These are phyloP conservation scores for Ochotona curzoniae DNA, from an alignment of 2,113 vertebrate genomes.

Conservation along the genomic window DNA sequence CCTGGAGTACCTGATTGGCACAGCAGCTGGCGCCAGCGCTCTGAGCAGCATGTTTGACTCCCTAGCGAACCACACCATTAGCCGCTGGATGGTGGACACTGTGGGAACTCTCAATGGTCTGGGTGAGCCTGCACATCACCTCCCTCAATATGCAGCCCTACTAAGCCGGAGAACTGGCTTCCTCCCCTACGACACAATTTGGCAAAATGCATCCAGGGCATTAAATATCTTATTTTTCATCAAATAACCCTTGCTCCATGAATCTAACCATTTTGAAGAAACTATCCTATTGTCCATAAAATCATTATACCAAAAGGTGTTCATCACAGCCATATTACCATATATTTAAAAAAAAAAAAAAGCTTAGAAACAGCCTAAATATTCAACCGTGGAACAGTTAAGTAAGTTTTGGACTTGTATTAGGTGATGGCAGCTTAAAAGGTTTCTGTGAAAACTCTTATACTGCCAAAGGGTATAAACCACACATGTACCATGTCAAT, in stretches of 20 bases:
- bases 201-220: not conserved
- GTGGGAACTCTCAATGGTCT: slow-evolving; percentile 94
- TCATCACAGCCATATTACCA: slow-evolving; percentile 22
- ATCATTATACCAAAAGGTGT: slow-evolving; percentile 4
- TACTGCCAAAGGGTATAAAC: not conserved
- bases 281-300: slow-evolving; percentile 8
- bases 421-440: not conserved
- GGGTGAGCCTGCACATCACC: slow-evolving; percentile 86
- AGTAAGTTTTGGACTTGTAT: not conserved
- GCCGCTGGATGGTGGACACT: slow-evolving; percentile 94
- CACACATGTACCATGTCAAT: not conserved
- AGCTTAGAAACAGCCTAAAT: not conserved
- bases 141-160: fast-evolving
- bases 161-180: not conserved
- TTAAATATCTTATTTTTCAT: slow-evolving; percentile 2
- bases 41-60: slow-evolving; percentile 99
- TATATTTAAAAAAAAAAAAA: not conserved
- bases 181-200: not conserved
- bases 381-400: not conserved
- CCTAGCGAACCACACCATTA: slow-evolving; percentile 97
- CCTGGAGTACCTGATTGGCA: slow-evolving; percentile 98
- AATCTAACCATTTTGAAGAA: not conserved
- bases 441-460: not conserved
- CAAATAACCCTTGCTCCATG: not conserved
- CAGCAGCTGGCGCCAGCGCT: slow-evolving; percentile 94